Conservation (phyloP, 2,797 vertebrate species). For the Linurgus olivaceus region DNA sequence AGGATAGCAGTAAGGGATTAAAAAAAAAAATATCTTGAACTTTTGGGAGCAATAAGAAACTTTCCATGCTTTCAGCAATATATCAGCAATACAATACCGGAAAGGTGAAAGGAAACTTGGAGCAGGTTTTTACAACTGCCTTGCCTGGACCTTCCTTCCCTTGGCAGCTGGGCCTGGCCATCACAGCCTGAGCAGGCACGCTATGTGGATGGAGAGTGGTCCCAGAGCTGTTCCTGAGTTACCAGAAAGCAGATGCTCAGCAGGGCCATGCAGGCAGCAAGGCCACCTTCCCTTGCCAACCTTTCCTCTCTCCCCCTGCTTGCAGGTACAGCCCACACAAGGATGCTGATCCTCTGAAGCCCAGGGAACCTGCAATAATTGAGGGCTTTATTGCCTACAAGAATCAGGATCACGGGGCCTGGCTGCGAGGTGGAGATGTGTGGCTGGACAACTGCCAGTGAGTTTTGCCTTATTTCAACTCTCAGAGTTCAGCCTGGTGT, state of each 20-base stretch:
- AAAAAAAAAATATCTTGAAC: neutral
- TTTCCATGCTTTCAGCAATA: constrained; percentile 30
- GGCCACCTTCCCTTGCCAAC: neutral
- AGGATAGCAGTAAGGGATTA: neutral
- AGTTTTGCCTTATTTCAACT: constrained; percentile 76
- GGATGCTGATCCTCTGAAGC: constrained; percentile 92
- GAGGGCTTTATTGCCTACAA: constrained; percentile 91
- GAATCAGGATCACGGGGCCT: constrained; percentile 97
- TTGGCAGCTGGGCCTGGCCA: constrained; percentile 5
- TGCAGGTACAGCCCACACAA: constrained; percentile 92
- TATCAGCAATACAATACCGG: neutral
- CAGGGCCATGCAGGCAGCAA: accelerated
- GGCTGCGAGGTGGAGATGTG: constrained; percentile 94
- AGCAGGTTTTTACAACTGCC: neutral
- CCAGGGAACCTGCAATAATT: constrained; percentile 92
- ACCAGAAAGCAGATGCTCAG: neutral
- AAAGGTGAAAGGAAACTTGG: constrained; percentile 40
- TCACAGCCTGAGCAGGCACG: neutral
- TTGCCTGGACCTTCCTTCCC: neutral
- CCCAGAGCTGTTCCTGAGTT: neutral
- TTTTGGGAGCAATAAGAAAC: constrained; percentile 31
- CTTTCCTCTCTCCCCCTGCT: neutral
- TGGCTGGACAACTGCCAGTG: constrained; percentile 96
- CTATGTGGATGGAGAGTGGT: neutral
- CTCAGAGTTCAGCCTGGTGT: constrained; percentile 31